Conservation (phyloP, 2,888 invertebrate genomes). For the Malthinus flaveolus region DNA sequence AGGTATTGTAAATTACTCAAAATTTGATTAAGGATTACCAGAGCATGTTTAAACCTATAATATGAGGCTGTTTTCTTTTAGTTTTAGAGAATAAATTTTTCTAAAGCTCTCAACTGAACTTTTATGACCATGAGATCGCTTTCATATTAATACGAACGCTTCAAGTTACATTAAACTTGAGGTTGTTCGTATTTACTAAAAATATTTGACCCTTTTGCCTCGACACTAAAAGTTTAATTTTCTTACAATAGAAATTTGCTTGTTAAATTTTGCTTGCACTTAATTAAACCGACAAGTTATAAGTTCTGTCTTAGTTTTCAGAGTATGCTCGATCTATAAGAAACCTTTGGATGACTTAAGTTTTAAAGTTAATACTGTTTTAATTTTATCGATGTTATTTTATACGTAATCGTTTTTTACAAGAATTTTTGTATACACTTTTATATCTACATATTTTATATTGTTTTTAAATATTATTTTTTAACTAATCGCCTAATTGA, state of each 20-base stretch:
- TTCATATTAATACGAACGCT: too few relatives aligned
- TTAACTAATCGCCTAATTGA: background rate
- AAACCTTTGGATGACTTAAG: constrained; percentile 16
- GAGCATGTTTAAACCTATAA: too few relatives aligned
- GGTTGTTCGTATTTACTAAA: too few relatives aligned
- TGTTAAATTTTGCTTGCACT: too few relatives aligned
- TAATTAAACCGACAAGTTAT: background rate
- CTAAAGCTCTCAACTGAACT: background rate
- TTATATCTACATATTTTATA: constrained; percentile 6
- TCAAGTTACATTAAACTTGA: too few relatives aligned
- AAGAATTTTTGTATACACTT: too few relatives aligned
- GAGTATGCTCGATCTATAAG: constrained; percentile 51
- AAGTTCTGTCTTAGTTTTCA: constrained; percentile 47
- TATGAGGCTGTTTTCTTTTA: background rate
- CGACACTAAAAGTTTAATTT: too few relatives aligned
- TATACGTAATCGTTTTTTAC: background rate
- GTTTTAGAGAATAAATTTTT: background rate
- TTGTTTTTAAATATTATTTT: constrained; percentile 15
- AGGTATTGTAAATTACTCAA: too few relatives aligned
- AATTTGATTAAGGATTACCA: too few relatives aligned
- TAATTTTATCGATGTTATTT: constrained; percentile 27
- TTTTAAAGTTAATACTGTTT: constrained; percentile 16
- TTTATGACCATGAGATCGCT: too few relatives aligned
- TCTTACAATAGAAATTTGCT: too few relatives aligned
- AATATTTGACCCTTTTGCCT: too few relatives aligned